These are phyloP conservation scores for Orestias chungarensis DNA, from an alignment of 2,797 vertebrate genomes.

Conservation along the genomic window DNA sequence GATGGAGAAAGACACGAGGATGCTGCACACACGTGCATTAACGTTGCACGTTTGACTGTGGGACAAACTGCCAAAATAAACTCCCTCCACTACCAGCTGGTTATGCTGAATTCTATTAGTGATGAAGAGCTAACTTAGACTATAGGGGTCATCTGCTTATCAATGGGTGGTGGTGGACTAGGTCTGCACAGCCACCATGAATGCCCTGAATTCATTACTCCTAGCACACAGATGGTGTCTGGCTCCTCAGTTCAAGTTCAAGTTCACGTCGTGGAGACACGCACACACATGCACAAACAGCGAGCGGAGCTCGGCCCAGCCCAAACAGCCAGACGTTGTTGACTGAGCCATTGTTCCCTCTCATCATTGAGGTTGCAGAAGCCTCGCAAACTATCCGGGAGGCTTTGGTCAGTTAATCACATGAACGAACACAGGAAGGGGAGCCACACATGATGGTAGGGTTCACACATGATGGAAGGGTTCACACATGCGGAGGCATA, in stretches of 20 bases:
- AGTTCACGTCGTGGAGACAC: conserved; percentile 78
- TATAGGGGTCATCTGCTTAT: conserved; percentile 80
- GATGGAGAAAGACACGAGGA: conserved; percentile 18
- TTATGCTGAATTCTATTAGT: conserved; percentile 78
- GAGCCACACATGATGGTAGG: too few species aligned
- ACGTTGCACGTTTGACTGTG: conserved; percentile 30
- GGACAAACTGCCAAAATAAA: conserved; percentile 55
- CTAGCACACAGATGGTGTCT: conserved; percentile 80
- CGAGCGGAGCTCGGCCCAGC: conserved; percentile 56
- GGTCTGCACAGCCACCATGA: conserved; percentile 74
- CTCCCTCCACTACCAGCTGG: conserved; percentile 68
- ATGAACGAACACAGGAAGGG: conserved; percentile 20
- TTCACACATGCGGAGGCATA: conserved; percentile 23
- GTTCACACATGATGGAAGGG: conserved; percentile 20
- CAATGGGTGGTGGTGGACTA: conserved; percentile 74
- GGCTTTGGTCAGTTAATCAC: conserved; percentile 45
- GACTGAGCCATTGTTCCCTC: conserved; percentile 73
- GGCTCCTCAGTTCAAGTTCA: conserved; percentile 80
- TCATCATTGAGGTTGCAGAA: conserved; percentile 68
- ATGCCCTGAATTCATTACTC: conserved; percentile 81
- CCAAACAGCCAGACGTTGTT: conserved; percentile 73
- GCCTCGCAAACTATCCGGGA: conserved; percentile 45
- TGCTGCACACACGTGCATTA: conserved; percentile 12
- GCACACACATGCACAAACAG: conserved; percentile 17
- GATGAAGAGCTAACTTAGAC: conserved; percentile 77